A percentile compares a stretch with the other conserved stretches of the same genome.
These are phyloP conservation scores for Syritta pipiens DNA, from an alignment of 2,888 invertebrate genomes.

Conservation along the genomic window DNA sequence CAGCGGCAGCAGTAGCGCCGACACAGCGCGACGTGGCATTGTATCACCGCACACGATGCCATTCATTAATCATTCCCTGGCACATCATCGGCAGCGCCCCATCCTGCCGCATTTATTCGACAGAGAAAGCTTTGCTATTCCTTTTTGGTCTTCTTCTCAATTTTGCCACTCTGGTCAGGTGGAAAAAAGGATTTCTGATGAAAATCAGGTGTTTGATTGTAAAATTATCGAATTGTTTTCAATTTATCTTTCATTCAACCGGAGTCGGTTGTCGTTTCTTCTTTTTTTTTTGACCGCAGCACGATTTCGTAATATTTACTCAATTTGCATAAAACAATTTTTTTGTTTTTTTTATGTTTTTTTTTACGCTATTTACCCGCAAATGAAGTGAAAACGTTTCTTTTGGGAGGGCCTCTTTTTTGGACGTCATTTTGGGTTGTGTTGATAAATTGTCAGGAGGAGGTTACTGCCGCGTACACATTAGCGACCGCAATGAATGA, in stretches of 20 bases:
- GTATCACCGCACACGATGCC: conserved; percentile 4
- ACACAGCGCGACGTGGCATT: too few species aligned
- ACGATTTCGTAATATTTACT: conserved; percentile 57
- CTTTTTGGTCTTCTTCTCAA: background rate
- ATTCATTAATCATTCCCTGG: conserved; percentile 58
- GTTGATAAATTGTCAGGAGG: conserved; percentile 17
- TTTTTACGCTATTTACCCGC: conserved; percentile 26
- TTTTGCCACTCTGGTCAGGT: background rate
- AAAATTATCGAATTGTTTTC: conserved; percentile 44
- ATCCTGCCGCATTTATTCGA: conserved; percentile 37
- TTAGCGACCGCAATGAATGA: conserved; percentile 47
- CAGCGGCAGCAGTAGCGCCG: too few species aligned
- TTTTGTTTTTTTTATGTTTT: conserved; percentile 34
- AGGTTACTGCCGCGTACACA: conserved; percentile 36
- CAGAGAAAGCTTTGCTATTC: conserved; percentile 17
- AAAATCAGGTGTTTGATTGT: conserved; percentile 37
- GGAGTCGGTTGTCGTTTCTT: background rate
- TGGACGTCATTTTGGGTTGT: background rate
- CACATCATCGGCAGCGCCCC: conserved; percentile 35
- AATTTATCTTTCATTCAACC: conserved; percentile 33
- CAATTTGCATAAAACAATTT: conserved; percentile 53
- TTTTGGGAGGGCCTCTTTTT: background rate
- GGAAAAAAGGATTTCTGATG: conserved; percentile 5
- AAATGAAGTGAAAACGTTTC: conserved; percentile 55
- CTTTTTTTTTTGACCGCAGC: conserved; percentile 22